phyloP scores from a whole-genome alignment of 2,797 vertebrate genomes.

The Tangara arthus region DNA sequence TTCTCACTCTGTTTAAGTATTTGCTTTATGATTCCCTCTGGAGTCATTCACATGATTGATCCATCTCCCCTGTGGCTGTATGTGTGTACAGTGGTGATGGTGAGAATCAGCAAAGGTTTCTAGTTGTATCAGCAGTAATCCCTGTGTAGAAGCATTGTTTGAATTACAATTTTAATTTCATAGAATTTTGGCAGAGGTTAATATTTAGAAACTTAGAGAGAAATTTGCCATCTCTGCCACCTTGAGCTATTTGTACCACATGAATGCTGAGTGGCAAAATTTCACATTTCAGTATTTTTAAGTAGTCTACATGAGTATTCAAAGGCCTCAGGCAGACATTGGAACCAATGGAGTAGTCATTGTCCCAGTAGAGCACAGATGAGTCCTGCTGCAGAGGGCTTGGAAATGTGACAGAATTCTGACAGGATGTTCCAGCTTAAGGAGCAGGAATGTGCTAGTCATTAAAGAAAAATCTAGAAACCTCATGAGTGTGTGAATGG shows the following conservation, averaged over 20 bases:
- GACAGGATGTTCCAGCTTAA: neutral
- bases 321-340: neutral
- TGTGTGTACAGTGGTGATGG: neutral
- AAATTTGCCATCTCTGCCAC: neutral
- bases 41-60: neutral
- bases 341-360: neutral
- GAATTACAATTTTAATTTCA: neutral
- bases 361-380: neutral
- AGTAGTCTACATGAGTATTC: neutral
- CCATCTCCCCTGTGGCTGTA: neutral
- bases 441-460: neutral
- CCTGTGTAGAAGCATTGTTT: neutral
- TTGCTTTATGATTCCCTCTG: neutral
- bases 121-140: neutral
- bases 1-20: neutral
- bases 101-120: neutral
- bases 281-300: neutral
- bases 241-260: neutral
- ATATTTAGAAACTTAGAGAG: neutral
- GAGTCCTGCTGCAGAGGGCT: neutral
- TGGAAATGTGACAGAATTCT: neutral
- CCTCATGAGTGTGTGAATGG: neutral
- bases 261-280: neutral
- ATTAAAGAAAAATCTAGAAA: neutral
- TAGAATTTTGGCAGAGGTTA: neutral